Evolutionary conservation across 2,113 vertebrate genomes (phyloP).

Genomic region (Oxyruncus cristatus): DNA sequence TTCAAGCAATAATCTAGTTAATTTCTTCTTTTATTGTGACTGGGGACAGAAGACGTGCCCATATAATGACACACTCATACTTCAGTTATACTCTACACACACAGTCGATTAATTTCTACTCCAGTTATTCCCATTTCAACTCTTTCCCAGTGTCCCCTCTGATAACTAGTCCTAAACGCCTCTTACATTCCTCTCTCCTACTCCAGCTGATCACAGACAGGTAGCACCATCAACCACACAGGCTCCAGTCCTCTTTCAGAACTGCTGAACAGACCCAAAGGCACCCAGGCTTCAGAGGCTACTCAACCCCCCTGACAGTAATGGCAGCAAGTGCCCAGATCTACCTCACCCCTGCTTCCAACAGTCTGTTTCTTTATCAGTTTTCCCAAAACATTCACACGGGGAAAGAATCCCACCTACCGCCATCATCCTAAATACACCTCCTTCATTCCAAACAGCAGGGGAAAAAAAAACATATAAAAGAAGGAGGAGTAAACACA

Average conservation of each 20-base stretch:
- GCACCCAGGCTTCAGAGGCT: not conserved
- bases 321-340: not conserved
- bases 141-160: not conserved
- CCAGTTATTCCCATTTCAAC: not conserved
- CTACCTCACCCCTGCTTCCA: not conserved
- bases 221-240: not conserved
- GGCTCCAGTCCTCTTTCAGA: not conserved
- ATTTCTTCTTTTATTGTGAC: not conserved
- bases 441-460: not conserved
- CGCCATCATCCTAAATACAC: not conserved
- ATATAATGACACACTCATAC: not conserved
- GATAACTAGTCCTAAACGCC: not conserved
- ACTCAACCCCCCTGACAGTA: not conserved
- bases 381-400: not conserved
- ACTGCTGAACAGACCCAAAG: not conserved
- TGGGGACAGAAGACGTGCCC: not conserved
- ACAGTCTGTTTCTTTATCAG: not conserved
- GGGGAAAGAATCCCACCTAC: not conserved
- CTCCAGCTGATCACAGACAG: not conserved
- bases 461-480: too few relatives aligned
- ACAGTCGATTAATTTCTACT: not conserved
- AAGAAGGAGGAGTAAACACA: not conserved
- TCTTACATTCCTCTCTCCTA: not conserved
- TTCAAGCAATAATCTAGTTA: not conserved
- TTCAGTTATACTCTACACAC: not conserved